Evolutionary conservation across 2,113 vertebrate genomes (phyloP), one percentile per base, ranked within the genome.

Genomic region (Epinephelus moara): DNA sequence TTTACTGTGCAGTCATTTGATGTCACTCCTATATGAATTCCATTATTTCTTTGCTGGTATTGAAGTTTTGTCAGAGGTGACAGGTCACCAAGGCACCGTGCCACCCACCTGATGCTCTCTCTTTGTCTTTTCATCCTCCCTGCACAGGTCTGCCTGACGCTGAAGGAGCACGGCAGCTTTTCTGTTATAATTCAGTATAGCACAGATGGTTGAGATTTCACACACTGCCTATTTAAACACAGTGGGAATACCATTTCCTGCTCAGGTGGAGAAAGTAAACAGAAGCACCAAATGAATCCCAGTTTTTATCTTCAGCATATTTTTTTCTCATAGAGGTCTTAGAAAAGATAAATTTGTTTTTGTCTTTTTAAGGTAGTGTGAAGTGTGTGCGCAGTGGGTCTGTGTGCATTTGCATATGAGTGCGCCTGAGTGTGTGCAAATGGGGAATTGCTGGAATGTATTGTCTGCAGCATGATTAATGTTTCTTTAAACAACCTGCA

Each of bases 31-130:
- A 1, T 6, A n/a, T 70, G 67, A 57, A 62, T 72, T 49, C 42
- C 12, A 21, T 7, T 62, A 37, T 68, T 78, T 72, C 69, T 52
- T 7, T 3, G 9, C 42, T 11, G 13, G 17, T 27, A 53, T 21
- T 81, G 45, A 68, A 27, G 42, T 67, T 55, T 42, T 62, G 10
- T 80, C 57, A 78, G 12, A 62, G 60, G 53, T 84, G 82, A 57
- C 62, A 71, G 68, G 89, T 78, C 71, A 77, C 68, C 40, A 18
- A 4, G 49, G 45, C 56, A 50, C 53, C 4, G 2, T 6, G 21
- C 25, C 57, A 1, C 67, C 53, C 70, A 82, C 71, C 80, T 75
- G 78, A 27, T 79, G 78, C 60, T 66, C 71, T 23, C 53, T 19
- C 49, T 77, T 80, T 66, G 45, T 80, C 30, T 76, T 40, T 15